Evolutionary conservation across 53 echinoderm and acorn worm species (phyloP).

Genomic region (Arbacia lixula): DNA sequence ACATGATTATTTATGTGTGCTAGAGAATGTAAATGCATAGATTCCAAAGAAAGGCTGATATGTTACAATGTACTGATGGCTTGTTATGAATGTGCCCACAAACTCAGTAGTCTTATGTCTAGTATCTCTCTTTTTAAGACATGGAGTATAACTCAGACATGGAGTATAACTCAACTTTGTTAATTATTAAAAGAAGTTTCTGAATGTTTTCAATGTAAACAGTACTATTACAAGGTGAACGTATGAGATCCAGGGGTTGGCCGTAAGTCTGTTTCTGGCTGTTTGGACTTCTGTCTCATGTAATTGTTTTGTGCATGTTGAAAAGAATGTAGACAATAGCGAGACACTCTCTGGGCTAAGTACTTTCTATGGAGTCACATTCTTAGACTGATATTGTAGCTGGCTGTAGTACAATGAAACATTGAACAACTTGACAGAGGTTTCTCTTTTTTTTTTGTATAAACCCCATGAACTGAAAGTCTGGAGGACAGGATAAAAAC

Average conservation of each 20-base stretch:
- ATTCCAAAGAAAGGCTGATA: slow-evolving; percentile 30
- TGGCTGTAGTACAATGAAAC: too few relatives aligned
- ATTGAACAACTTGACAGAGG: too few relatives aligned
- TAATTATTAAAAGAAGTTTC: too few relatives aligned
- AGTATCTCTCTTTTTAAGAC: neutral
- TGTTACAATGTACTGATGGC: neutral
- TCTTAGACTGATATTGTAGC: too few relatives aligned
- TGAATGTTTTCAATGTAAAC: slow-evolving; percentile 15
- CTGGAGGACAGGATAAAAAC: too few relatives aligned
- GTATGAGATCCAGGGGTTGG: neutral
- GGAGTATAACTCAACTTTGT: too few relatives aligned
- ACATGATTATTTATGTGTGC: slow-evolving; percentile 9
- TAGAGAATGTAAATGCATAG: slow-evolving; percentile 1
- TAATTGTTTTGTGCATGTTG: slow-evolving; percentile 1
- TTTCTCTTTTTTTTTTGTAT: too few relatives aligned
- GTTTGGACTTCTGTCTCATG: neutral
- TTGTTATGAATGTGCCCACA: neutral
- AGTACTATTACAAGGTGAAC: slow-evolving; percentile 30
- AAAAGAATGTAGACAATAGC: neutral
- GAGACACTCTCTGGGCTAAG: slow-evolving; percentile 11
- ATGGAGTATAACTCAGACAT: neutral
- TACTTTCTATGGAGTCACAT: slow-evolving; percentile 11
- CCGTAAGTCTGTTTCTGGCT: neutral
- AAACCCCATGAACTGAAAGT: too few relatives aligned
- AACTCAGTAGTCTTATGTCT: neutral